Percentiles rank a stretch among this genome's conserved stretches.
Evolutionary conservation across 2,888 invertebrate genomes (phyloP).

Genomic region (Ceramica pisi): DNA sequence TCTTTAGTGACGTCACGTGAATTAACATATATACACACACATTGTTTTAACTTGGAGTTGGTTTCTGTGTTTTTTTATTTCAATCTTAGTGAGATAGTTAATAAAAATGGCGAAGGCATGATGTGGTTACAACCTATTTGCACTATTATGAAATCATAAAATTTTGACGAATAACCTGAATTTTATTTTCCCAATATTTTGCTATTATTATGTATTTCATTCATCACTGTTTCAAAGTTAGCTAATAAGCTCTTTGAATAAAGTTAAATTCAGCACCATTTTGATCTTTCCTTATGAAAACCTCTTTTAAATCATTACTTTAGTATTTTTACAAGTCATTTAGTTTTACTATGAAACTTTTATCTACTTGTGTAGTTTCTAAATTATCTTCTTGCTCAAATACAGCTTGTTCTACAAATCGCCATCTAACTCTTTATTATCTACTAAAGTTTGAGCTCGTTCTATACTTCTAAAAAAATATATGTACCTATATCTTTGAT

Average conservation of each 20-base stretch:
- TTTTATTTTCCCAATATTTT: neutral
- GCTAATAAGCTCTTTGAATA: neutral
- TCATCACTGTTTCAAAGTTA: neutral
- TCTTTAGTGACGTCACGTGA: conserved; percentile 52
- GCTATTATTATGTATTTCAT: neutral
- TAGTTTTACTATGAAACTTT: too few species aligned
- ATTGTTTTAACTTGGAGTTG: neutral
- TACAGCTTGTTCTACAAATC: neutral
- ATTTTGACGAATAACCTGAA: neutral
- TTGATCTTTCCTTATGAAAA: neutral
- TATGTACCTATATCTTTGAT: neutral
- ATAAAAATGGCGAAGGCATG: conserved; percentile 1
- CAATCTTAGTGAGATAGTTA: neutral
- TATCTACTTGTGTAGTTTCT: too few species aligned
- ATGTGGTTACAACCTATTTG: neutral
- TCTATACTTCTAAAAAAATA: too few species aligned
- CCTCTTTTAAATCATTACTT: neutral
- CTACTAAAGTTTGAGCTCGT: too few species aligned
- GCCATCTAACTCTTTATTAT: too few species aligned
- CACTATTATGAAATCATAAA: neutral
- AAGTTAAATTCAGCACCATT: neutral
- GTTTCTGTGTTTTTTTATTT: neutral
- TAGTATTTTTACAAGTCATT: too few species aligned
- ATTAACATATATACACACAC: conserved; percentile 38
- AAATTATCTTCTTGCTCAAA: neutral